Evolutionary conservation across 2,113 vertebrate species (phyloP).

Genomic region (Prunella himalayana): DNA sequence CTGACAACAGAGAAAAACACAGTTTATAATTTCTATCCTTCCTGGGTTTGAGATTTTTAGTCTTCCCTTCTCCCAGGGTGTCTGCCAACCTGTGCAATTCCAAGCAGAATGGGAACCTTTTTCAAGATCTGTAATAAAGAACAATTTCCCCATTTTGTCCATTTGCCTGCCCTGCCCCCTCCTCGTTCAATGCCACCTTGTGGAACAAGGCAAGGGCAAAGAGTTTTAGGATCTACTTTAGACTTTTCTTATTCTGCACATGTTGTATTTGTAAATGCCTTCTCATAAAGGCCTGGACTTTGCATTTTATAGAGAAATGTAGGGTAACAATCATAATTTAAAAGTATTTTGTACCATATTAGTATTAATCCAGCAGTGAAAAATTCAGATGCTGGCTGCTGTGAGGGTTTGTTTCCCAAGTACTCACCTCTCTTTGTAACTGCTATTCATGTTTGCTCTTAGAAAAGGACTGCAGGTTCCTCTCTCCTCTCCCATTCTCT

Average conservation of each 20-base stretch:
- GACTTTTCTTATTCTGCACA: not conserved
- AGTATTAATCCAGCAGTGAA: not conserved
- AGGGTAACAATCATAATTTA: not conserved
- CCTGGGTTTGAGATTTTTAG: not conserved
- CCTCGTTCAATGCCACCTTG: not conserved
- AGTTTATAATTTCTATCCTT: not conserved
- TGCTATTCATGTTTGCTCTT: not conserved
- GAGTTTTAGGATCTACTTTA: not conserved
- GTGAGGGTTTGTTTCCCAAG: not conserved
- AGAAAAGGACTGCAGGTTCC: not conserved
- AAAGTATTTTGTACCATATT: not conserved
- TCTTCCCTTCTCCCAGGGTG: not conserved
- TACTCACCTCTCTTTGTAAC: not conserved
- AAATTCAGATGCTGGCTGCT: not conserved
- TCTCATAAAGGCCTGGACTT: not conserved
- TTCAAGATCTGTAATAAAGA: not conserved
- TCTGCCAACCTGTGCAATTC: not conserved
- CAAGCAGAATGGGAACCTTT: not conserved
- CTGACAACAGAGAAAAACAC: not conserved
- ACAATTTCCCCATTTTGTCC: not conserved
- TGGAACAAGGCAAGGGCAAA: not conserved
- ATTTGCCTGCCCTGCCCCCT: not conserved
- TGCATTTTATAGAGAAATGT: not conserved
- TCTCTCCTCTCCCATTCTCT: not conserved
- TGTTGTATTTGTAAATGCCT: not conserved